These are phyloP conservation scores for Gephyroberyx darwinii DNA, from an alignment of 2,797 vertebrate genomes.

Conservation along the genomic window DNA sequence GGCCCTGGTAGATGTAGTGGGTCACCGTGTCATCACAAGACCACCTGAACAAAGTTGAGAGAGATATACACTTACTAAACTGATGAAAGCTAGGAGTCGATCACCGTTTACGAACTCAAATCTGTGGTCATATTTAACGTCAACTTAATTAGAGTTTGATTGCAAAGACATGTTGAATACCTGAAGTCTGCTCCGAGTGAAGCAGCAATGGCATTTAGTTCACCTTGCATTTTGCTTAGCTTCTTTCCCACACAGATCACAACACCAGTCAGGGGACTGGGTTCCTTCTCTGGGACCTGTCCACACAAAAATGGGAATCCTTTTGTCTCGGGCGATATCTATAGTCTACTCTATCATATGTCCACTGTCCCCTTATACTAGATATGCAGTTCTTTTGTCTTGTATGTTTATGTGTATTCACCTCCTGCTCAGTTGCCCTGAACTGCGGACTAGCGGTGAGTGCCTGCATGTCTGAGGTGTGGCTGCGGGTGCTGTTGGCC, in stretches of 20 bases:
- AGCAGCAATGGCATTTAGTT: slow-evolving; percentile 90
- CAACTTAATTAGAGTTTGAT: neutral
- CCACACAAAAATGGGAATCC: neutral
- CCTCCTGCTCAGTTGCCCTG: slow-evolving; percentile 72
- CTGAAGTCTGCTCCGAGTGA: slow-evolving; percentile 97
- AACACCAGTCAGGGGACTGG: slow-evolving; percentile 81
- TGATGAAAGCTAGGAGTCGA: too few species aligned
- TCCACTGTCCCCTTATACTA: neutral
- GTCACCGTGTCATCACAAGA: slow-evolving; percentile 95
- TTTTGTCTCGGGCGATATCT: neutral
- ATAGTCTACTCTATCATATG: neutral
- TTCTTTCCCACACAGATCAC: slow-evolving; percentile 96
- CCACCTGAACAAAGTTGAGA: slow-evolving; percentile 82
- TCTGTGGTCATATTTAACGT: neutral
- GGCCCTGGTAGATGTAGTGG: slow-evolving; percentile 96
- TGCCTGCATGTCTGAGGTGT: slow-evolving; percentile 73
- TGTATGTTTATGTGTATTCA: slow-evolving; percentile 55
- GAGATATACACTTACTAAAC: neutral
- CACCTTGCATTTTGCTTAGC: slow-evolving; percentile 90
- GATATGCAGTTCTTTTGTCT: too few species aligned
- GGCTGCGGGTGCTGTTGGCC: slow-evolving; percentile 86
- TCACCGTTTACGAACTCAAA: neutral
- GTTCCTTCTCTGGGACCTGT: slow-evolving; percentile 68
- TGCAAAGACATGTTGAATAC: slow-evolving; percentile 67
- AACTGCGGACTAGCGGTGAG: slow-evolving; percentile 88